Conservation (phyloP, 2,797 vertebrate species). For the Hephaestus fuliginosus region DNA sequence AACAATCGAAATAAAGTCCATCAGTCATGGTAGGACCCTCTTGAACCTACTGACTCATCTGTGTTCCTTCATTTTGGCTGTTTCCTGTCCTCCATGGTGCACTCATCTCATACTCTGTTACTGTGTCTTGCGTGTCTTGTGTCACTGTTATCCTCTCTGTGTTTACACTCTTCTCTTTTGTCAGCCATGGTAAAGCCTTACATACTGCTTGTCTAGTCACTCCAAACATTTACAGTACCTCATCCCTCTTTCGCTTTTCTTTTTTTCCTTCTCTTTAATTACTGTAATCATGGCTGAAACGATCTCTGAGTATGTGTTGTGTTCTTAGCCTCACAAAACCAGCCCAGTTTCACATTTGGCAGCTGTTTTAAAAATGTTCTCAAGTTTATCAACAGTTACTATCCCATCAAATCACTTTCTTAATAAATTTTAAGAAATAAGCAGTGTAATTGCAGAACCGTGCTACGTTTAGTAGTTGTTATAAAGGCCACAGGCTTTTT, state of each 20-base stretch:
- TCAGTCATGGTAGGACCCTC: conserved; percentile 91
- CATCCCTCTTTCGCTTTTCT: not conserved
- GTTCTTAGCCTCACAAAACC: conserved; percentile 6
- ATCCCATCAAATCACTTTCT: not conserved
- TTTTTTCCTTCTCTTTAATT: conserved; percentile 3
- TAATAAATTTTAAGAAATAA: not conserved
- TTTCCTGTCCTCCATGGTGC: conserved; percentile 16
- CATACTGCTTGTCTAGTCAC: not conserved
- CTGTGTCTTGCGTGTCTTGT: not conserved
- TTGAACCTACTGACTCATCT: not conserved
- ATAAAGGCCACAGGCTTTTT: not conserved
- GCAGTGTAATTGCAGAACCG: not conserved
- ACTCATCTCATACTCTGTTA: not conserved
- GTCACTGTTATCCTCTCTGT: not conserved
- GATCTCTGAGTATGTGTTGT: not conserved
- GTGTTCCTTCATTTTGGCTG: not conserved
- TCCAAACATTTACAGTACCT: not conserved
- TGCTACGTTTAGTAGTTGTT: not conserved
- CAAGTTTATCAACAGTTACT: not conserved
- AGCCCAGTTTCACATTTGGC: not conserved
- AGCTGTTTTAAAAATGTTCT: not conserved
- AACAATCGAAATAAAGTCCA: conserved; percentile 98
- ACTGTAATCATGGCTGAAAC: conserved; percentile 4
- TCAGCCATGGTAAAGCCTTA: not conserved
- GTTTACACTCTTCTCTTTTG: not conserved